Conservation (phyloP, 1,140 invertebrate genomes). For the Drosophila busckii region DNA sequence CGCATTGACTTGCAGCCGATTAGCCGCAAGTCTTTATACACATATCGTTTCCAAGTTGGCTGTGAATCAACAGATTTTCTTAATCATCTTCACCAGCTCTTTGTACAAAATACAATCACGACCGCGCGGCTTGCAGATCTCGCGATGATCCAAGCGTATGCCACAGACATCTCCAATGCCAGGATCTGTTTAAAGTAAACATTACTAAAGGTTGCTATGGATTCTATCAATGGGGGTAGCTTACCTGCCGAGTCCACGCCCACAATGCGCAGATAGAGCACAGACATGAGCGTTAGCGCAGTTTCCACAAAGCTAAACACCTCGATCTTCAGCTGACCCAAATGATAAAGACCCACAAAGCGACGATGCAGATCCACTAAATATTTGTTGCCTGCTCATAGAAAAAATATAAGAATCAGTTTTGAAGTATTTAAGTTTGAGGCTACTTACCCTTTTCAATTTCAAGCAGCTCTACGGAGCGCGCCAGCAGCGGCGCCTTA, state of each 20-base stretch:
- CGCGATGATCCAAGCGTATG: conserved; percentile 84
- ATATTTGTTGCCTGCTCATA: conserved; percentile 83
- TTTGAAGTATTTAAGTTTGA: not conserved
- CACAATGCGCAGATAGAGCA: conserved; percentile 84
- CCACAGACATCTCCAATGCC: conserved; percentile 83
- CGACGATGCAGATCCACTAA: conserved; percentile 82
- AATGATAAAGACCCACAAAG: conserved; percentile 80
- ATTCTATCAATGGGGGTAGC: not conserved
- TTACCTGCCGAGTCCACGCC: conserved; percentile 84
- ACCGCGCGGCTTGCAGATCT: conserved; percentile 86
- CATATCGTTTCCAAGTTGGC: conserved; percentile 51
- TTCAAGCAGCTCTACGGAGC: conserved; percentile 82
- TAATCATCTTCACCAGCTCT: conserved; percentile 82
- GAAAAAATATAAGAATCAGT: conserved; percentile 11
- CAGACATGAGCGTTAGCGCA: conserved; percentile 83
- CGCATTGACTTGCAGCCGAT: conserved; percentile 47
- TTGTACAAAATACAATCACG: conserved; percentile 84
- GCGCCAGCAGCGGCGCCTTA: conserved; percentile 82
- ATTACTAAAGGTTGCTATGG: not conserved
- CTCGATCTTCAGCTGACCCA: conserved; percentile 79
- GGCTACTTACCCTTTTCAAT: conserved; percentile 81
- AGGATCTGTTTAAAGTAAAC: conserved; percentile 80
- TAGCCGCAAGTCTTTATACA: conserved; percentile 56
- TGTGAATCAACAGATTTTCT: conserved; percentile 67
- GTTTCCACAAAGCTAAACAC: conserved; percentile 86